A percentile compares a stretch with the other conserved stretches of the same genome.
Conservation (phyloP, 2,797 vertebrate genomes). For the Falco novaeseelandiae region DNA sequence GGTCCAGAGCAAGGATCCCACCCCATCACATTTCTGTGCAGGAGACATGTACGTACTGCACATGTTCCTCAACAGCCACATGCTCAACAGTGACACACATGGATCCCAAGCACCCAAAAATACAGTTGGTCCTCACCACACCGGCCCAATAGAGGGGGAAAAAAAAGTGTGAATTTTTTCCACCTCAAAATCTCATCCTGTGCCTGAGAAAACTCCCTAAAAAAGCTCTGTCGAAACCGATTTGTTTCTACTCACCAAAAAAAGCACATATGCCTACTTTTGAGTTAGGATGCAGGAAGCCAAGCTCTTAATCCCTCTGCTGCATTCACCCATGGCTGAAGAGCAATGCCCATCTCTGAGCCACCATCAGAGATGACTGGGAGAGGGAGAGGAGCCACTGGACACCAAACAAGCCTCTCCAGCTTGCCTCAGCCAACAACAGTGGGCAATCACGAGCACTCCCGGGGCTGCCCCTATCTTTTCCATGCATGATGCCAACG, state of each 20-base stretch:
- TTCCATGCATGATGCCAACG: accelerated
- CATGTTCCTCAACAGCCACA: slow-evolving; percentile 29
- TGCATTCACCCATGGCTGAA: neutral
- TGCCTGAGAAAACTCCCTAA: slow-evolving; percentile 70
- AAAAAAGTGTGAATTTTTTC: slow-evolving; percentile 26
- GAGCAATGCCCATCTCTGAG: neutral
- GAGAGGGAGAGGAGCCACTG: neutral
- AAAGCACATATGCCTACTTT: slow-evolving; percentile 57
- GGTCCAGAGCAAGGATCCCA: neutral
- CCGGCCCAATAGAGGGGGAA: slow-evolving; percentile 5
- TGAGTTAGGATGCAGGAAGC: slow-evolving; percentile 27
- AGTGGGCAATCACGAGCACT: accelerated
- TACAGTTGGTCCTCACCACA: slow-evolving; percentile 37
- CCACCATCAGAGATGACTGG: too few relatives aligned
- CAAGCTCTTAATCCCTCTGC: neutral
- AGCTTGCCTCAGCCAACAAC: neutral
- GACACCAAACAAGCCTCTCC: neutral
- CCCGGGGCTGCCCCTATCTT: neutral
- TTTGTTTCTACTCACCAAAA: slow-evolving; percentile 46
- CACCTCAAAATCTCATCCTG: slow-evolving; percentile 62
- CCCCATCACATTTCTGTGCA: neutral
- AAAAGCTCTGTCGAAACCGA: slow-evolving; percentile 43
- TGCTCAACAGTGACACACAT: slow-evolving; percentile 17
- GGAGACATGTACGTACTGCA: neutral
- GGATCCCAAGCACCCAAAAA: slow-evolving; percentile 41